Evolutionary conservation across 2,888 invertebrate genomes (phyloP).

Genomic region (Clitarchus hookeri): DNA sequence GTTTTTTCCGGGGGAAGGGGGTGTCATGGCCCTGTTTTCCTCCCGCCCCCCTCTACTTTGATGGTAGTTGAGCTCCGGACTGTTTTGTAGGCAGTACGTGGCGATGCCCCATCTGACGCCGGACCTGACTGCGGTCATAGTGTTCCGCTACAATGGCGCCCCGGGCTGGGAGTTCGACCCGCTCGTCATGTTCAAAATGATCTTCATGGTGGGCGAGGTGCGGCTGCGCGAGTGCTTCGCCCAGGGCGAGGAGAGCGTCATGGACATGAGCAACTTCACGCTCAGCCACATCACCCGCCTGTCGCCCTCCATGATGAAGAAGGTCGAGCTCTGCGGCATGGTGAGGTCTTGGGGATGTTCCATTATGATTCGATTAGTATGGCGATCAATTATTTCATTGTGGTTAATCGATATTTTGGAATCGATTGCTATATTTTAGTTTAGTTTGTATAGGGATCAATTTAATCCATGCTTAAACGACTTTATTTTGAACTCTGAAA

Average conservation of each 20-base stretch:
- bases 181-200: neutral
- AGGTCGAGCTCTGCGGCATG: conserved; percentile 28
- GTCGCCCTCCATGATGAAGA: conserved; percentile 33
- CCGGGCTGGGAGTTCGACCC: conserved; percentile 19
- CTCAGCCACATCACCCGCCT: conserved; percentile 26
- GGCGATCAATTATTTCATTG: no score
- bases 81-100: conserved; percentile 27
- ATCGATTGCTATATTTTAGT: no score
- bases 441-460: no score
- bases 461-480: no score
- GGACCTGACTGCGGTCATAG: neutral
- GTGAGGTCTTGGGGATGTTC: conserved; percentile 18
- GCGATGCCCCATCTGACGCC: conserved; percentile 24
- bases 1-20: no score
- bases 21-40: no score
- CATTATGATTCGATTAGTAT: no score
- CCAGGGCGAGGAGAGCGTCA: conserved; percentile 41
- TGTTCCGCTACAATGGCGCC: neutral
- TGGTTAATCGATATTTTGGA: no score
- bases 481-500: no score
- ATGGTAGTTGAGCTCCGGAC: neutral
- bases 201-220: conserved; percentile 32
- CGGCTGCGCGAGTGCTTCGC: conserved; percentile 42
- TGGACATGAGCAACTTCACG: conserved; percentile 30
- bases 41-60: neutral